phyloP scores from a whole-genome alignment of 2,888 invertebrate genomes.

The Dryobota labecula region DNA sequence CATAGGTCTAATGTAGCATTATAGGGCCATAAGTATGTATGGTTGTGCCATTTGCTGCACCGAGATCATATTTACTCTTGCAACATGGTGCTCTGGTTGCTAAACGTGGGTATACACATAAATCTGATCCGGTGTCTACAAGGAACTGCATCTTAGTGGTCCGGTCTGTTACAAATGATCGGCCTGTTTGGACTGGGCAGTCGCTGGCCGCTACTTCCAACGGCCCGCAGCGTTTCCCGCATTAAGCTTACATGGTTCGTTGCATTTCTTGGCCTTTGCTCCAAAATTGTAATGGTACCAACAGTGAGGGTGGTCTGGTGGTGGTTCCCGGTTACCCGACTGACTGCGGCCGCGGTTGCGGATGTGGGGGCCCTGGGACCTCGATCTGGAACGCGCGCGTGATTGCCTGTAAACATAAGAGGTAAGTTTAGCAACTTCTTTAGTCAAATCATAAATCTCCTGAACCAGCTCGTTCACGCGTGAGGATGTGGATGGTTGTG shows the following conservation, averaged over 20 bases:
- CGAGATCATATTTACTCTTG: background rate
- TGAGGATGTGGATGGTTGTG: background rate
- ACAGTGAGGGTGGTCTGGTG: constrained; percentile 5
- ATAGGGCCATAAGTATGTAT: constrained; percentile 14
- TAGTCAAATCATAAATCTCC: constrained; percentile 8
- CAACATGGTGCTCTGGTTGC: background rate
- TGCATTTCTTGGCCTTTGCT: background rate
- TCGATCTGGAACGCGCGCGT: background rate
- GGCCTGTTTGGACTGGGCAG: constrained; percentile 13
- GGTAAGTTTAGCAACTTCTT: constrained; percentile 3
- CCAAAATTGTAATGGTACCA: constrained; percentile 19
- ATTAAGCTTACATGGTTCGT: background rate
- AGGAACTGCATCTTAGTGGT: constrained; percentile 19
- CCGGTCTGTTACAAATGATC: constrained; percentile 17
- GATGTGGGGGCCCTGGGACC: background rate
- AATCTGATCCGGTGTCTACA: too few species aligned
- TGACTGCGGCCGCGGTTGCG: background rate
- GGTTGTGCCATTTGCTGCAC: background rate
- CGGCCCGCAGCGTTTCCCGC: constrained; percentile 13
- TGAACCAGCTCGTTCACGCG: background rate
- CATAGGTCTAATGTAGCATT: constrained; percentile 7
- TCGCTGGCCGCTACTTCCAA: constrained; percentile 4
- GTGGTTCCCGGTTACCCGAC: constrained; percentile 1
- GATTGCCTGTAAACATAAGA: constrained; percentile 3
- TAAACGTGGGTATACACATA: constrained; percentile 19